These are phyloP conservation scores for Cataglyphis rosenhaueri DNA, from an alignment of 2,888 invertebrate species.

Conservation along the genomic window DNA sequence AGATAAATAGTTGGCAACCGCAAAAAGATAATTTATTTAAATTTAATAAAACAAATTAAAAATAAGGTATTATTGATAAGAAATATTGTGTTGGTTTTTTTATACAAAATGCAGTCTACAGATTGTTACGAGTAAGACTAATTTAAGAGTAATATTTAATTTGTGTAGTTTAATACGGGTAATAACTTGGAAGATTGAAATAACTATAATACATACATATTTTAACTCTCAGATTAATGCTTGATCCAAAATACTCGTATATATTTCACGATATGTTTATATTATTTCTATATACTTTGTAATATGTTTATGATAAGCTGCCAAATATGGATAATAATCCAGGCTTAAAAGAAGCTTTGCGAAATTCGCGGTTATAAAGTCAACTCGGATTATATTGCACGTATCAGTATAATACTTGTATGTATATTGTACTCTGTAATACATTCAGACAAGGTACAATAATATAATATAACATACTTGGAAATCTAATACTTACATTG, in stretches of 20 bases:
- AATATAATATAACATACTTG: neutral
- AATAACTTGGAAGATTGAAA: no score
- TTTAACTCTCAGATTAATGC: neutral
- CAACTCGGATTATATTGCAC: neutral
- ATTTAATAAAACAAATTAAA: no score
- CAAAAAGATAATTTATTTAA: no score
- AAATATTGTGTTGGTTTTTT: no score
- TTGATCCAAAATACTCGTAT: neutral
- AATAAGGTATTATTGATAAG: no score
- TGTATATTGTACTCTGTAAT: neutral
- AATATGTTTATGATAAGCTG: neutral
- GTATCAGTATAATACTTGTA: neutral
- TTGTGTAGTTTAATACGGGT: no score
- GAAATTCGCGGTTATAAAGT: constrained; percentile 9
- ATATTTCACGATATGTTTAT: neutral
- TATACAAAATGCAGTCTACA: no score
- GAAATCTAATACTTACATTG: neutral
- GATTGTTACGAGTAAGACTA: no score
- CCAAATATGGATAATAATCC: neutral
- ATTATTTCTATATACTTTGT: neutral
- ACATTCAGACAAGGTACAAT: neutral
- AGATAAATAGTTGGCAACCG: no score
- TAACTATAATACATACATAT: no score
- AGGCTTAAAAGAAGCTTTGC: neutral
- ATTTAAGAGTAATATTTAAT: no score